A percentile compares a stretch with the other conserved stretches of the same genome.
Conservation (phyloP, 2,888 invertebrate genomes). For the Ecdyonurus torrentis region DNA sequence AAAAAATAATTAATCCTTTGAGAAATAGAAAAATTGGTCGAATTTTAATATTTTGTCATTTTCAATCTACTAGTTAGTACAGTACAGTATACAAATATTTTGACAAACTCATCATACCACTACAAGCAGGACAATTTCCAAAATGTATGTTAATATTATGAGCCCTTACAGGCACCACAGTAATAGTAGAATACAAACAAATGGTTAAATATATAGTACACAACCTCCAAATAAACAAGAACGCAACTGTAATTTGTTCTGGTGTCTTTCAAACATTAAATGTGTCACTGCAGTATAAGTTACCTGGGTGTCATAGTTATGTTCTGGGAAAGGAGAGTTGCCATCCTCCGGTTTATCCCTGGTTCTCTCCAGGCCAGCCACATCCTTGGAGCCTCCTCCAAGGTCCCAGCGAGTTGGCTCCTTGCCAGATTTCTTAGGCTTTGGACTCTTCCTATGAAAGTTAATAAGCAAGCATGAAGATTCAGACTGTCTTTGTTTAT, state of each 20-base stretch:
- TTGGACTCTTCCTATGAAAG: slow-evolving; percentile 30
- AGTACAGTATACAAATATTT: slow-evolving; percentile 6
- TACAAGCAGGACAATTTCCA: no score
- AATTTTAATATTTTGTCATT: not conserved
- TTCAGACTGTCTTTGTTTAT: no score
- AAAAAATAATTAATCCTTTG: not conserved
- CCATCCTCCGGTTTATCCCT: slow-evolving; percentile 50
- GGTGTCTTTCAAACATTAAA: no score
- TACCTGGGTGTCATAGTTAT: not conserved
- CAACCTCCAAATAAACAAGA: no score
- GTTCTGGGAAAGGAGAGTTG: slow-evolving; percentile 39
- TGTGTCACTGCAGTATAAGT: no score
- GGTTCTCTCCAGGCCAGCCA: slow-evolving; percentile 63
- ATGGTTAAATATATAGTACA: no score
- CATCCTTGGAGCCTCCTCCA: slow-evolving; percentile 60
- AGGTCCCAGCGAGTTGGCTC: slow-evolving; percentile 83
- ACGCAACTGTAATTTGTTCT: no score
- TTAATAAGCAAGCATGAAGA: no score
- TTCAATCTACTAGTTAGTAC: not conserved
- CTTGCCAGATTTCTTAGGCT: slow-evolving; percentile 44
- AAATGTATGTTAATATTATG: no score
- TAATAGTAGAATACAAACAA: no score
- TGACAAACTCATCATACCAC: no score
- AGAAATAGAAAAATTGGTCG: not conserved
- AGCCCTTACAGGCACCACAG: no score